A percentile compares a stretch with the other conserved stretches of the same genome.
Evolutionary conservation across 2,113 vertebrate species (phyloP).

Genomic region (Psilopsiagon aymara): DNA sequence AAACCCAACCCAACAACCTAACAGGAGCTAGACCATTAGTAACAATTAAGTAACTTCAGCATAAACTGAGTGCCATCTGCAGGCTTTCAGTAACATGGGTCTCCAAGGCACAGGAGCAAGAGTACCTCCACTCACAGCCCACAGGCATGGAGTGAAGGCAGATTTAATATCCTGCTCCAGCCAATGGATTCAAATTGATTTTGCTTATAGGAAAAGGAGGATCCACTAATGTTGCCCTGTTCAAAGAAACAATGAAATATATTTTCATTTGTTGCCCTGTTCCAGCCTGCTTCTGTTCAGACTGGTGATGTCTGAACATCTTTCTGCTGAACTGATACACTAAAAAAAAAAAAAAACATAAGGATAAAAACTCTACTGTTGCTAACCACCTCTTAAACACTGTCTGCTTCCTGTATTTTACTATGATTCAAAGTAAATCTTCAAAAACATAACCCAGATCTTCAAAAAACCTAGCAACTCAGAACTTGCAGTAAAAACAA

Average conservation of each 20-base stretch:
- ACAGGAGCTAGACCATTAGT: not conserved
- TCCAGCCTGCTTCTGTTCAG: not conserved
- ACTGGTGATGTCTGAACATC: not conserved
- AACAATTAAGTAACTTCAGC: not conserved
- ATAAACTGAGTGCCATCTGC: slow-evolving; percentile 78
- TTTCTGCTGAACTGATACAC: not conserved
- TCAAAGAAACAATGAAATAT: not conserved
- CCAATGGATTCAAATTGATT: not conserved
- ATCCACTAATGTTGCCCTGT: not conserved
- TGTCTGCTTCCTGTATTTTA: not conserved
- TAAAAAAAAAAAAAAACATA: not conserved
- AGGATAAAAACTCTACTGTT: not conserved
- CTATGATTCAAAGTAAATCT: not conserved
- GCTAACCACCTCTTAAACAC: not conserved
- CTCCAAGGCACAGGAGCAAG: not conserved
- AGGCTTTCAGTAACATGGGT: slow-evolving; percentile 32
- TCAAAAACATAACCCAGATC: not conserved
- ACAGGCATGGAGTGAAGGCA: not conserved
- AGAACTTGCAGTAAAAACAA: not conserved
- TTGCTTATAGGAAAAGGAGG: not conserved
- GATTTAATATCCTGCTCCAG: not conserved
- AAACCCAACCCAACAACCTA: not conserved
- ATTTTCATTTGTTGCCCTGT: not conserved
- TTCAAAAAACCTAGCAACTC: not conserved
- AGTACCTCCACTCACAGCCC: not conserved